Percentiles rank a stretch among this genome's conserved stretches.
phyloP scores from a whole-genome alignment of 2,797 vertebrate genomes.

The Dendrocincla fuliginosa region DNA sequence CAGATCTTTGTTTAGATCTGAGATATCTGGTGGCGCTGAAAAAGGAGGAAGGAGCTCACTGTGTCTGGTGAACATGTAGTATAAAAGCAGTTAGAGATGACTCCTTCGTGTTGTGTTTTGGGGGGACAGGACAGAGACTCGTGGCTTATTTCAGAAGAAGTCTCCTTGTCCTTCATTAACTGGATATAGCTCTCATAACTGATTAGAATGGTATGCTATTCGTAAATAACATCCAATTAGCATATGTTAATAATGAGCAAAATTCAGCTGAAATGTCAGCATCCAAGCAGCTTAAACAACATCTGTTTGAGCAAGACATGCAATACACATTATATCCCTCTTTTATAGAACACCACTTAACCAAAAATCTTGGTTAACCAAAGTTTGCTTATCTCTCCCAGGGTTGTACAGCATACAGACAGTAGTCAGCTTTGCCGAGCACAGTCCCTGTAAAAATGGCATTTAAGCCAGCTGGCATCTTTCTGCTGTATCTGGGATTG shows the following conservation, averaged over 20 bases:
- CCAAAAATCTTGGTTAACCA: constrained; percentile 33
- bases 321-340: neutral
- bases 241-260: constrained; percentile 22
- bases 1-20: neutral
- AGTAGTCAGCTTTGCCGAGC: constrained; percentile 11
- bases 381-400: constrained; percentile 8
- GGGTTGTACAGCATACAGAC: neutral
- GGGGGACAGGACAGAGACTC: neutral
- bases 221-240: constrained; percentile 7
- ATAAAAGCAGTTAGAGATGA: neutral
- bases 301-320: constrained; percentile 18
- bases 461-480: constrained; percentile 60
- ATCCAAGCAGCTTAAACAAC: neutral
- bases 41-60: neutral
- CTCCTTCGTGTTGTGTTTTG: neutral
- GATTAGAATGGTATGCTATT: neutral
- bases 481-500: constrained; percentile 24
- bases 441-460: constrained; percentile 35
- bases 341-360: constrained; percentile 15
- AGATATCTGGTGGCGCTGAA: neutral
- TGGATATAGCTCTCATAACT: neutral
- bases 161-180: neutral
- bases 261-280: constrained; percentile 33
- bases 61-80: neutral
- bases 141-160: neutral